These are phyloP conservation scores for Myiozetetes cayanensis DNA, from an alignment of 2,113 vertebrate species.

Conservation along the genomic window DNA sequence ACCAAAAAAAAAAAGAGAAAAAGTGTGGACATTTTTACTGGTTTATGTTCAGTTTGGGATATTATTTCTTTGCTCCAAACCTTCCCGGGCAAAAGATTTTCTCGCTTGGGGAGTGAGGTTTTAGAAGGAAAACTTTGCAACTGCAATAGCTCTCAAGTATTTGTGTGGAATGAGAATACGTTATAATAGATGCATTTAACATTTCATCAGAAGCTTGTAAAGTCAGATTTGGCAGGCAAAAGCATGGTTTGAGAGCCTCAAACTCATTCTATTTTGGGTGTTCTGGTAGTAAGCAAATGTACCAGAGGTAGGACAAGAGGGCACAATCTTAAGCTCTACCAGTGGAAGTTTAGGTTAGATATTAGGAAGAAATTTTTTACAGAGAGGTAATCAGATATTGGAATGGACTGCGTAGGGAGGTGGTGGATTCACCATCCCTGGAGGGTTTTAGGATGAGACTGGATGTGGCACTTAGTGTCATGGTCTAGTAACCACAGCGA, in stretches of 20 bases:
- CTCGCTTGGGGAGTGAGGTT: neutral
- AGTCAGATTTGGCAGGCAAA: neutral
- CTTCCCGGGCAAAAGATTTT: conserved; percentile 1
- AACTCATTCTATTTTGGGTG: neutral
- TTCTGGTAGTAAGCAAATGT: neutral
- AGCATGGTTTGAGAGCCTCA: neutral
- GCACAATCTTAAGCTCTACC: no score
- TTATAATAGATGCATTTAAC: conserved; percentile 3
- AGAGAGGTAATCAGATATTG: no score
- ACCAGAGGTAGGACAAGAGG: neutral
- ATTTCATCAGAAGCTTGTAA: conserved; percentile 30
- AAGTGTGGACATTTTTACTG: neutral
- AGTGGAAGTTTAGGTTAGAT: no score
- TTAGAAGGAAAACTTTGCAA: conserved; percentile 34
- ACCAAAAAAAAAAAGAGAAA: neutral
- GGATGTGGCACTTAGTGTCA: no score
- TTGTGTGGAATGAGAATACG: neutral
- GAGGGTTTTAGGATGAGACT: no score
- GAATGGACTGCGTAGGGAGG: no score
- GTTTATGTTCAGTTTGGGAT: conserved; percentile 26
- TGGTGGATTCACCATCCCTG: no score
- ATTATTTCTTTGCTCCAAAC: neutral
- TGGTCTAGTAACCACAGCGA: no score
- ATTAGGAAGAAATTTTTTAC: no score
- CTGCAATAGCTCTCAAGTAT: conserved; percentile 2